These are phyloP conservation scores for Psammodynastes pulverulentus DNA, from an alignment of 2,113 vertebrate genomes.

Conservation along the genomic window DNA sequence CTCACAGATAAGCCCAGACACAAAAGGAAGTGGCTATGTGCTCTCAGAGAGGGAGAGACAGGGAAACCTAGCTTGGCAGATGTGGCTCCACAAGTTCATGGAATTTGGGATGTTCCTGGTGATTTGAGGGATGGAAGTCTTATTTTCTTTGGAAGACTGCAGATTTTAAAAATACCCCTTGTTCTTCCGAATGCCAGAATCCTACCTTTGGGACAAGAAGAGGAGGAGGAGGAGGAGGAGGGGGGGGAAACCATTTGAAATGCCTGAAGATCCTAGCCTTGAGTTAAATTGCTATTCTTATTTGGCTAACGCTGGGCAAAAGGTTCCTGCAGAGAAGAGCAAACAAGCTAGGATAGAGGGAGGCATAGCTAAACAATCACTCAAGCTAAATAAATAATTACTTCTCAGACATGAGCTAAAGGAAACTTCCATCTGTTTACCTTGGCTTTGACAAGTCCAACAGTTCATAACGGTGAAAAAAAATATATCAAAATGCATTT, in stretches of 20 bases:
- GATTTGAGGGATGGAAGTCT: constrained; percentile 21
- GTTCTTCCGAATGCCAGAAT: constrained; percentile 16
- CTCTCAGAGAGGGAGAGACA: constrained; percentile 47
- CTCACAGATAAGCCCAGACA: constrained; percentile 27
- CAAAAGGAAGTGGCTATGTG: constrained; percentile 64
- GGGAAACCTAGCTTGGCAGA: constrained; percentile 54
- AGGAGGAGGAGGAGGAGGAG: neutral
- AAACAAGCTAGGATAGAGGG: neutral
- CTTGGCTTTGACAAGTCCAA: neutral
- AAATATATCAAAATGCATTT: rapidly evolving
- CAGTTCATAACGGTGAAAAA: rapidly evolving
- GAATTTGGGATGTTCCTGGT: constrained; percentile 59
- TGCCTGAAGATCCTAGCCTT: neutral
- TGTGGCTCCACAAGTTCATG: constrained; percentile 46
- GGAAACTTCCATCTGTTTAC: neutral
- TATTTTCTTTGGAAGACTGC: constrained; percentile 39
- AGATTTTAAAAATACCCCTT: constrained; percentile 33
- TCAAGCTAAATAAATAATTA: neutral
- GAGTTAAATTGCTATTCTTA: neutral
- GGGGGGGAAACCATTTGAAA: constrained; percentile 28
- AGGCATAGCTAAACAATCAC: neutral
- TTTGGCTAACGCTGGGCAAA: neutral
- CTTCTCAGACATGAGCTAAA: neutral
- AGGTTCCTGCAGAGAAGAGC: neutral
- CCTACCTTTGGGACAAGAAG: rapidly evolving